Percentiles rank a stretch among this genome's conserved stretches.
phyloP scores from a whole-genome alignment of 2,113 vertebrate species.

The Myanophis thanlyinensis region DNA sequence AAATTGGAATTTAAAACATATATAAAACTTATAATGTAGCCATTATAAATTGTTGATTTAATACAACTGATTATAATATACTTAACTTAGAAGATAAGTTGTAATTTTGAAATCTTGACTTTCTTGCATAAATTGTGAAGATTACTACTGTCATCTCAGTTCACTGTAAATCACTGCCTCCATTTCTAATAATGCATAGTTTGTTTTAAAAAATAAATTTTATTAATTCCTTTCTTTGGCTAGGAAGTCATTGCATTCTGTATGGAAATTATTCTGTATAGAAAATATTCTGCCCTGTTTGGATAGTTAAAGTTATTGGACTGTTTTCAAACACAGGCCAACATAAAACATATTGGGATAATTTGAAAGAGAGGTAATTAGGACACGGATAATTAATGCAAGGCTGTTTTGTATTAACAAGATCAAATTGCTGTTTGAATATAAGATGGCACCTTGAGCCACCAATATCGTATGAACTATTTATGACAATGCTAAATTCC shows the following conservation, averaged over 20 bases:
- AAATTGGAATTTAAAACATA: neutral
- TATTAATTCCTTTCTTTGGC: neutral
- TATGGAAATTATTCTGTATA: neutral
- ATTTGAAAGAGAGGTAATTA: too few relatives aligned
- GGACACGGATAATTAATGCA: too few relatives aligned
- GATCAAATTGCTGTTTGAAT: neutral
- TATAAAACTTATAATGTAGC: neutral
- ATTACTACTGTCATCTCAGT: neutral
- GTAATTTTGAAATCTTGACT: neutral
- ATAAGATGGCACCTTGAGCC: neutral
- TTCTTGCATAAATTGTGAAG: rapidly evolving
- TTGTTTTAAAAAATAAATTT: conserved; percentile 4
- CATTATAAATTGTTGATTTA: neutral
- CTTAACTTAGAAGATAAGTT: neutral
- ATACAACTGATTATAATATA: neutral
- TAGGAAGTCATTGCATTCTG: neutral
- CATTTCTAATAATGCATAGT: neutral
- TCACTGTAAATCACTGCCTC: neutral
- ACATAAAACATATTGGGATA: too few relatives aligned
- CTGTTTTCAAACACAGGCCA: neutral
- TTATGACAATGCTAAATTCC: neutral
- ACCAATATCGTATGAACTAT: neutral
- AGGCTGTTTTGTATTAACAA: neutral
- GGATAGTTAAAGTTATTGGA: neutral
- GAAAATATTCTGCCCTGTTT: neutral